A percentile compares a stretch with the other conserved stretches of the same genome.
phyloP scores from a whole-genome alignment of 2,888 invertebrate genomes.

The Cotesia congregata region DNA sequence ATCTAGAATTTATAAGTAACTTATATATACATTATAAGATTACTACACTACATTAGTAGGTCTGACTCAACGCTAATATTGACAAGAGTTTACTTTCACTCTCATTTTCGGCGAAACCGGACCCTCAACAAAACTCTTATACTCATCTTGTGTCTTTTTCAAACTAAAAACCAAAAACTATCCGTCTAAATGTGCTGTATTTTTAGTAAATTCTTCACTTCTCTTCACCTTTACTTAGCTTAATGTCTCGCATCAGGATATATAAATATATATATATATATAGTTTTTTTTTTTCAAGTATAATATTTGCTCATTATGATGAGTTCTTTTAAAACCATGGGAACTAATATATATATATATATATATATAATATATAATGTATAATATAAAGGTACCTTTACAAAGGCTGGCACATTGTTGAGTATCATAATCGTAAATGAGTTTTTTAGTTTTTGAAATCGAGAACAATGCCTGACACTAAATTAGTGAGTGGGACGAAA shows the following conservation, averaged over 20 bases:
- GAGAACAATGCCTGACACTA: conserved; percentile 45
- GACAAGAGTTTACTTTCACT: conserved; percentile 18
- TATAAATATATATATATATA: too few species aligned
- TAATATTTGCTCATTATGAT: conserved; percentile 19
- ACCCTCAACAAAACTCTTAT: conserved; percentile 8
- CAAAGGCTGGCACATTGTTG: not conserved
- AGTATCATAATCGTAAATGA: not conserved
- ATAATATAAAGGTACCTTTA: not conserved
- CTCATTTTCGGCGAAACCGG: conserved; percentile 29
- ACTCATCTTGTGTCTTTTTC: not conserved
- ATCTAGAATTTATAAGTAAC: not conserved
- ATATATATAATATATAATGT: not conserved
- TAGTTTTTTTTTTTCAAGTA: not conserved
- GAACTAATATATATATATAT: conserved; percentile 24
- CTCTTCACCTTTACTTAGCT: too few species aligned
- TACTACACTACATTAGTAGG: not conserved
- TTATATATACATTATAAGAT: too few species aligned
- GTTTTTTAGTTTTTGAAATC: conserved; percentile 45
- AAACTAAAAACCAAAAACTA: not conserved
- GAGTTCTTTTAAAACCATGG: not conserved
- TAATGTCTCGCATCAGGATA: too few species aligned
- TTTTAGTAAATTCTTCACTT: too few species aligned
- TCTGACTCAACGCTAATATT: conserved; percentile 25
- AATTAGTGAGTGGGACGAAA: conserved; percentile 45
- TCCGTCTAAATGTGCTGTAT: too few species aligned